Evolutionary conservation across 2,797 vertebrate genomes (phyloP).

Genomic region (Telmatherina bonti): DNA sequence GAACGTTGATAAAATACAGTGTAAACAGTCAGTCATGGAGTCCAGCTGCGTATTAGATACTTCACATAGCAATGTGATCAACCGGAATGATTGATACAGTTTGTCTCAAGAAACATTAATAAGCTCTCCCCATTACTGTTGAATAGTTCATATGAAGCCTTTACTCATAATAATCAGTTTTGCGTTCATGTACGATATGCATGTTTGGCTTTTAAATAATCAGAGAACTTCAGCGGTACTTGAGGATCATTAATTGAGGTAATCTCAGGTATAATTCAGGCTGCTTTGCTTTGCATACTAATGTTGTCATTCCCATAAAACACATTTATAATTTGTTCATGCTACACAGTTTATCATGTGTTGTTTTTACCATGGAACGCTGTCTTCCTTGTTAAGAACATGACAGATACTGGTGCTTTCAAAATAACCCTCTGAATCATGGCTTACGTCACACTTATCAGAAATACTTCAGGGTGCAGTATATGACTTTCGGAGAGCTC

Average conservation of each 20-base stretch:
- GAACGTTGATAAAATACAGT: slow-evolving; percentile 14
- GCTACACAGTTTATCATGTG: not conserved
- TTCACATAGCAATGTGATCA: slow-evolving; percentile 11
- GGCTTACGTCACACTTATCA: slow-evolving; percentile 24
- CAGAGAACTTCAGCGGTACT: not conserved
- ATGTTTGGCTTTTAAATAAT: not conserved
- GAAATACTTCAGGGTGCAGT: slow-evolving; percentile 13
- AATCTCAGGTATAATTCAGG: slow-evolving; percentile 2
- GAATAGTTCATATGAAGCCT: not conserved
- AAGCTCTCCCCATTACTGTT: not conserved
- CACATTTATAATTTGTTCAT: not conserved
- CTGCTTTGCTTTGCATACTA: not conserved
- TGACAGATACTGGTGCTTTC: slow-evolving; percentile 40
- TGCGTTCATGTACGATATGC: not conserved
- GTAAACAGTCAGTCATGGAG: slow-evolving; percentile 1
- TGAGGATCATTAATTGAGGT: not conserved
- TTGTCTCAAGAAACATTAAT: not conserved
- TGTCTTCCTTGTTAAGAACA: slow-evolving; percentile 1
- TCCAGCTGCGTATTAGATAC: not conserved
- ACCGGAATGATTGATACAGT: not conserved
- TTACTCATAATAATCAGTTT: not conserved
- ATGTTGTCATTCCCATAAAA: not conserved
- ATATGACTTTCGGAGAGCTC: not conserved
- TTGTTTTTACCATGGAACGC: not conserved
- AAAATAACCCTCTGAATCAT: slow-evolving; percentile 35